Percentiles rank a stretch among this genome's conserved stretches.
Evolutionary conservation across 2,113 vertebrate genomes (phyloP).

Genomic region (Hippocampus abdominalis): DNA sequence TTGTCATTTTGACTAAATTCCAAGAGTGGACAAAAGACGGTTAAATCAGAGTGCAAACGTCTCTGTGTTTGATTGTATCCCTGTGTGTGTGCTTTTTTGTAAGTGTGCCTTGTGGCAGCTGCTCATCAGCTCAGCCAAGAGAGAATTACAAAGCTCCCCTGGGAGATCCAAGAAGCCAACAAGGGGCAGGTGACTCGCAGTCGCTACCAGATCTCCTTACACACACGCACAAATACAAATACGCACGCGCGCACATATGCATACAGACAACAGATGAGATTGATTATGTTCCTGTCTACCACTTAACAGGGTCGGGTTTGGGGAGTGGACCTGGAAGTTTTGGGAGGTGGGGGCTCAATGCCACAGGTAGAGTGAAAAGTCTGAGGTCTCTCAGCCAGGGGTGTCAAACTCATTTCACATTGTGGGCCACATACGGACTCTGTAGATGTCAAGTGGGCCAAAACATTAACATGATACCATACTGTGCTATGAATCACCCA

Average conservation of each 20-base stretch:
- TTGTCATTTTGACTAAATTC: not conserved
- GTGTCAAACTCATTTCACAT: too few species aligned
- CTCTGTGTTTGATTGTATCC: not conserved
- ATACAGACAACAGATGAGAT: slow-evolving; percentile 30
- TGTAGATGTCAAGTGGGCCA: too few species aligned
- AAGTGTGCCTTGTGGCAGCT: slow-evolving; percentile 54
- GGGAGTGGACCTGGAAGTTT: not conserved
- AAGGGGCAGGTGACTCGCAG: slow-evolving; percentile 73
- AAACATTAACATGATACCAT: too few species aligned
- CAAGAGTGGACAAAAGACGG: not conserved
- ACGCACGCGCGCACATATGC: slow-evolving; percentile 27
- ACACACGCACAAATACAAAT: slow-evolving; percentile 37
- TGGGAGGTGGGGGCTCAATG: slow-evolving; percentile 27
- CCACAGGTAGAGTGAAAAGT: slow-evolving; percentile 30
- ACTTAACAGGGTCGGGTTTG: slow-evolving; percentile 11
- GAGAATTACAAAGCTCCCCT: slow-evolving; percentile 66
- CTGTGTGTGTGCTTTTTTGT: slow-evolving; percentile 10
- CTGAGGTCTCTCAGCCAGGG: too few species aligned
- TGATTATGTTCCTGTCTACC: slow-evolving; percentile 33
- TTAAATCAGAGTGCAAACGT: slow-evolving; percentile 6
- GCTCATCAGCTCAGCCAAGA: slow-evolving; percentile 64
- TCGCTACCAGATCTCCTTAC: slow-evolving; percentile 65
- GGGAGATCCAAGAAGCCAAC: slow-evolving; percentile 58
- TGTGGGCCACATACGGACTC: too few species aligned
- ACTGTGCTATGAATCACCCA: too few species aligned